phyloP scores from a whole-genome alignment of 2,113 vertebrate species.

The Dolichotis patagonum region DNA sequence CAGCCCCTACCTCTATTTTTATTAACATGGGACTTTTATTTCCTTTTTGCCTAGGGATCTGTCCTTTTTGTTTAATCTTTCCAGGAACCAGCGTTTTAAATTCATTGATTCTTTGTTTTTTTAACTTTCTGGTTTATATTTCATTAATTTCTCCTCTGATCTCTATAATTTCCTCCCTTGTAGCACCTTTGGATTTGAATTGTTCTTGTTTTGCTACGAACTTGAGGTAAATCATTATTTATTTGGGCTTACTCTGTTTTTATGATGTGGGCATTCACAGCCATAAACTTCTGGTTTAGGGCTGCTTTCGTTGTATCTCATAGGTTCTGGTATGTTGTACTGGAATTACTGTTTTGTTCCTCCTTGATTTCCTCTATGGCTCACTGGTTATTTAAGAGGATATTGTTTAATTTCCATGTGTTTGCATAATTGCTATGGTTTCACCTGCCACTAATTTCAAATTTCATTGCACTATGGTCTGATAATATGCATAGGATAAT shows the following conservation, averaged over 20 bases:
- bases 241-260: background rate
- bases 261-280: background rate
- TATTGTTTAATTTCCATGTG: background rate
- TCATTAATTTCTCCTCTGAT: background rate
- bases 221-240: background rate
- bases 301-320: background rate
- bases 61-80: background rate
- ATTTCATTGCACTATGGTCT: background rate
- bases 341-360: background rate
- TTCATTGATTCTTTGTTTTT: background rate
- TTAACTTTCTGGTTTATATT: background rate
- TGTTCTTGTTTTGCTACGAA: background rate
- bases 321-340: background rate
- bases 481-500: background rate
- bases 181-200: background rate
- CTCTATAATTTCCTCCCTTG: background rate
- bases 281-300: background rate
- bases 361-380: background rate
- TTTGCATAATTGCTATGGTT: background rate
- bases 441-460: background rate
- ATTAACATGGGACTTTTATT: background rate
- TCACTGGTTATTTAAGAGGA: background rate
- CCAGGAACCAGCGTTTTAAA: background rate
- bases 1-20: background rate
- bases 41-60: background rate